Percentiles rank a stretch among this genome's conserved stretches.
These are phyloP conservation scores for Sinocyclocheilus anophthalmus DNA, from an alignment of 2,113 vertebrate genomes.

Conservation along the genomic window DNA sequence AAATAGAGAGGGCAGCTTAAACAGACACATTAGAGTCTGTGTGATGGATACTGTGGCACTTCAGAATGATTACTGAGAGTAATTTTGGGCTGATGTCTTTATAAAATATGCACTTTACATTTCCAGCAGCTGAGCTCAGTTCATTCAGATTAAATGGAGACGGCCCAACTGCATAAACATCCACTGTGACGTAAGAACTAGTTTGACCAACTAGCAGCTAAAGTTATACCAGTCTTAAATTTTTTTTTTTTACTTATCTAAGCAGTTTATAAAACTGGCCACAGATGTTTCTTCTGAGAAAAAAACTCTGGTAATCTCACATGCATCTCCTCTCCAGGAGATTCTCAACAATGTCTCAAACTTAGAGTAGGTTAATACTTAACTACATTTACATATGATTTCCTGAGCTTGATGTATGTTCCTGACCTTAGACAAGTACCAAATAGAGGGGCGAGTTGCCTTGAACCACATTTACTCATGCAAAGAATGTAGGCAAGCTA, in stretches of 20 bases:
- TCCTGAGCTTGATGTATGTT: not conserved
- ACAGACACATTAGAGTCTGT: not conserved
- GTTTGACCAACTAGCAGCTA: no score
- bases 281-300: not conserved
- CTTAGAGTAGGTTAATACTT: not conserved
- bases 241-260: not conserved
- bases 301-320: not conserved
- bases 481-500: no score
- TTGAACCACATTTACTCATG: no score
- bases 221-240: not conserved
- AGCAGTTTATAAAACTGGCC: not conserved
- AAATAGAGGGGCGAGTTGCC: not conserved
- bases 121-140: not conserved
- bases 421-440: not conserved
- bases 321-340: not conserved
- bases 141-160: not conserved
- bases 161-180: no score
- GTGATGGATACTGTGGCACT: slow-evolving; percentile 1
- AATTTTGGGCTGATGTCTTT: not conserved
- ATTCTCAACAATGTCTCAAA: not conserved
- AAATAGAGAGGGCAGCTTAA: not conserved
- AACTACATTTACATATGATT: not conserved
- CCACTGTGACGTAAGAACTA: no score
- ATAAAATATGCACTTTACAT: not conserved
- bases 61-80: not conserved